These are phyloP conservation scores for Chlorospingus flavigularis DNA, from an alignment of 2,797 vertebrate genomes.

Conservation along the genomic window DNA sequence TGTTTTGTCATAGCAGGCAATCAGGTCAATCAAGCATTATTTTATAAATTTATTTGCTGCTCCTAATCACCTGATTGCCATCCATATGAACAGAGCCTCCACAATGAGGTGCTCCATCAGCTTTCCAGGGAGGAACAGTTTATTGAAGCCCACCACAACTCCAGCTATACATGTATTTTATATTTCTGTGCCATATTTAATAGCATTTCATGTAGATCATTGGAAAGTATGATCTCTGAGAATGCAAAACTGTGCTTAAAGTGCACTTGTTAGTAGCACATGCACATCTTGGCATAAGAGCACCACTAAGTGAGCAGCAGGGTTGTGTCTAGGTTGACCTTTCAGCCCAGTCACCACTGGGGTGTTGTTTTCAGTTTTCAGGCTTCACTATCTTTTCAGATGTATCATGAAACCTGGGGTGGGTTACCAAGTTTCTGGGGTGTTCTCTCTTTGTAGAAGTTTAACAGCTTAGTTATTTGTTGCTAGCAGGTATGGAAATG, in stretches of 20 bases:
- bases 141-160: background rate
- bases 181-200: background rate
- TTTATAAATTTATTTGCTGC: background rate
- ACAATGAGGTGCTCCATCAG: background rate
- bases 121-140: background rate
- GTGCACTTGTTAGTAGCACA: fast-evolving
- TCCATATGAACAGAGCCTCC: background rate
- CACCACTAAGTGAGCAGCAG: background rate
- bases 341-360: background rate
- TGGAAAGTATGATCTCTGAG: background rate
- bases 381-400: background rate
- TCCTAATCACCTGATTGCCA: background rate
- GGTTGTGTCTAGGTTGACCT: background rate
- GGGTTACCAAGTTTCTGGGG: background rate
- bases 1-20: background rate
- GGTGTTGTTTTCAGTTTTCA: background rate
- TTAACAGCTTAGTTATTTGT: background rate
- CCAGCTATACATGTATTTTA: background rate
- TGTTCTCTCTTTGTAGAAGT: background rate
- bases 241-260: background rate
- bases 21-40: background rate
- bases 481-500: background rate
- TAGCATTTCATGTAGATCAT: background rate
- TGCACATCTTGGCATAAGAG: background rate
- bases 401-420: background rate